Evolutionary conservation across 2,888 invertebrate species (phyloP).

Genomic region (Idaea straminata): DNA sequence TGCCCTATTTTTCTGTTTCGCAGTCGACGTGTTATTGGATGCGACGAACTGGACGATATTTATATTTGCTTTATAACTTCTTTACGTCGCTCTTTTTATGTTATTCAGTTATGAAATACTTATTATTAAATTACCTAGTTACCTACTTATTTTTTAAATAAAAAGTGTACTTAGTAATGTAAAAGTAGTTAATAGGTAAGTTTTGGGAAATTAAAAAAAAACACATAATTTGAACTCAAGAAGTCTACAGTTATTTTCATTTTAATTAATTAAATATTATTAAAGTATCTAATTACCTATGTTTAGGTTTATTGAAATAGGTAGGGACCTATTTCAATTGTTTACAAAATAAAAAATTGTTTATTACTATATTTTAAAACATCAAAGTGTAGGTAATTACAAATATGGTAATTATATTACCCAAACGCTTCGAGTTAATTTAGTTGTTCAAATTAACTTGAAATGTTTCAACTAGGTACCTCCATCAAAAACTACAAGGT

Average conservation of each 20-base stretch:
- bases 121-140: too few relatives aligned
- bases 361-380: background rate
- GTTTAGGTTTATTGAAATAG: too few relatives aligned
- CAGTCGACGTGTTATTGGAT: background rate
- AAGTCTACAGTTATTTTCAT: too few relatives aligned
- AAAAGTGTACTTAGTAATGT: too few relatives aligned
- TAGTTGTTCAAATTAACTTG: background rate
- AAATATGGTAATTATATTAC: background rate
- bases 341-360: background rate
- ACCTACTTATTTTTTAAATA: too few relatives aligned
- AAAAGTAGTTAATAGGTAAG: too few relatives aligned
- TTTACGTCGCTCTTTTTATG: background rate
- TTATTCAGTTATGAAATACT: background rate
- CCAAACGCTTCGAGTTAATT: background rate
- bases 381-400: background rate
- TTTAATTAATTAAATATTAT: background rate
- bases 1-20: conserved; percentile 4
- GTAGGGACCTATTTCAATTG: background rate
- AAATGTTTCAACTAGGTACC: conserved; percentile 4
- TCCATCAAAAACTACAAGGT: conserved; percentile 16
- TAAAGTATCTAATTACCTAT: background rate
- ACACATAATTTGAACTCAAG: too few relatives aligned
- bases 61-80: background rate
- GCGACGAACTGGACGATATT: background rate
- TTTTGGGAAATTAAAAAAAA: too few relatives aligned